Evolutionary conservation across 2,113 vertebrate species (phyloP).

Genomic region (Falcunculus frontatus): DNA sequence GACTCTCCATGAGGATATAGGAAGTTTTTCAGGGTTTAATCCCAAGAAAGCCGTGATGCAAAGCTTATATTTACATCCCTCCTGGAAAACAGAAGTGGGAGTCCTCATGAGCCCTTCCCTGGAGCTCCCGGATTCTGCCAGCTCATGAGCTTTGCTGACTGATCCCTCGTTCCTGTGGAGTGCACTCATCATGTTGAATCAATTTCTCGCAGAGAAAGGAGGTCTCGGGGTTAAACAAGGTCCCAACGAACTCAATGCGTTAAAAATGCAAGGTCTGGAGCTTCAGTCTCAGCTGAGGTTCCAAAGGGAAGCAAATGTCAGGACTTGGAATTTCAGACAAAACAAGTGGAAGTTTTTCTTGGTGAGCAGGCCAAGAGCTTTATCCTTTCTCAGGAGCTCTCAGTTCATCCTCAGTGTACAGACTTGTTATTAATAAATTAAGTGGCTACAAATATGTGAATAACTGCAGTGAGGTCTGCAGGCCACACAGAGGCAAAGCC

Average conservation of each 20-base stretch:
- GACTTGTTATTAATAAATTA: not conserved
- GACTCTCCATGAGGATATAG: not conserved
- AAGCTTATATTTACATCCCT: not conserved
- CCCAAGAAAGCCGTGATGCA: not conserved
- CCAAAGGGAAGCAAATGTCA: not conserved
- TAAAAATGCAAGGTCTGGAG: constrained; percentile 43
- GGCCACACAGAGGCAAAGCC: not conserved
- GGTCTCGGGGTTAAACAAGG: constrained; percentile 23
- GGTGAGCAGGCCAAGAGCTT: not conserved
- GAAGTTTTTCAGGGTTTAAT: not conserved
- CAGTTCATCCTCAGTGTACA: not conserved
- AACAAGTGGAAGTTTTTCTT: not conserved
- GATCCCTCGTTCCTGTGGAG: not conserved
- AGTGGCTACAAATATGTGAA: not conserved
- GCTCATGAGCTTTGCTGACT: not conserved
- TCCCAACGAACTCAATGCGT: rapidly evolving
- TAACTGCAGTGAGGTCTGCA: not conserved
- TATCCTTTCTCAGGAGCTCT: not conserved
- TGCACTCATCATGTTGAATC: constrained; percentile 44
- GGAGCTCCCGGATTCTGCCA: not conserved
- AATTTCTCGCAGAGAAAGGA: constrained; percentile 21
- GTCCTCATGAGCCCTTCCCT: not conserved
- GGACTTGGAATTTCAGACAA: not conserved
- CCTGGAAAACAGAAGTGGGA: not conserved
- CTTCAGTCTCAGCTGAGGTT: not conserved